phyloP scores from a whole-genome alignment of 1,140 invertebrate genomes.

The Nomia melanderi region DNA sequence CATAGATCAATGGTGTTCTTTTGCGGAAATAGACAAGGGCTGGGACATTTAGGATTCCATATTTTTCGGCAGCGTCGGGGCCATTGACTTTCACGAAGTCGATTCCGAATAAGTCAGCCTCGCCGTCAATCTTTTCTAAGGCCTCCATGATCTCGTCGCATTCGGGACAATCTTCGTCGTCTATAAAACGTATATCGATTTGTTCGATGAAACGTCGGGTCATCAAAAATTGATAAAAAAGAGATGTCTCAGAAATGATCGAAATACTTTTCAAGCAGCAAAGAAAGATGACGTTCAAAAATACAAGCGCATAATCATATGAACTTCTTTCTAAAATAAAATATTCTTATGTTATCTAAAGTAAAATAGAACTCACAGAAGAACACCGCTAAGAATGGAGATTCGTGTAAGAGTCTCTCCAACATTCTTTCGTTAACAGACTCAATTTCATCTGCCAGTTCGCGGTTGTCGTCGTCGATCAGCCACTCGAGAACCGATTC shows the following conservation, averaged over 20 bases:
- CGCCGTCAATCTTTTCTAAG: conserved; percentile 95
- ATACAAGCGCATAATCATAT: no score
- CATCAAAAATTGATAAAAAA: no score
- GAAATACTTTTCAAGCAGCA: no score
- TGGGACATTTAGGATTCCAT: conserved; percentile 91
- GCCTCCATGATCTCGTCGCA: conserved; percentile 94
- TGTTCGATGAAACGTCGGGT: background rate
- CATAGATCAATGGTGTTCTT: conserved; percentile 92
- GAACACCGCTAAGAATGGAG: conserved; percentile 94
- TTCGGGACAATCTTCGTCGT: conserved; percentile 94
- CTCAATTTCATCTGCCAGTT: conserved; percentile 96
- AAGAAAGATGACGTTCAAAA: no score
- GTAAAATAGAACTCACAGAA: conserved; percentile 91
- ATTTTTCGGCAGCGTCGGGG: conserved; percentile 89
- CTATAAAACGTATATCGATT: conserved; percentile 76
- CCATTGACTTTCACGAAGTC: conserved; percentile 97
- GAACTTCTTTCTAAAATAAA: no score
- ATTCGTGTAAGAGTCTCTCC: conserved; percentile 92
- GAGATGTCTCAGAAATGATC: background rate
- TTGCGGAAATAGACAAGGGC: conserved; percentile 95
- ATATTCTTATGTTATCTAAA: no score
- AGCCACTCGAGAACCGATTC: conserved; percentile 95
- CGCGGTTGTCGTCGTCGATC: conserved; percentile 95
- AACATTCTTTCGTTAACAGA: conserved; percentile 95
- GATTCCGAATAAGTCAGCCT: conserved; percentile 95